Conservation (phyloP, 1,140 invertebrate genomes). For the Pantala flavescens region DNA sequence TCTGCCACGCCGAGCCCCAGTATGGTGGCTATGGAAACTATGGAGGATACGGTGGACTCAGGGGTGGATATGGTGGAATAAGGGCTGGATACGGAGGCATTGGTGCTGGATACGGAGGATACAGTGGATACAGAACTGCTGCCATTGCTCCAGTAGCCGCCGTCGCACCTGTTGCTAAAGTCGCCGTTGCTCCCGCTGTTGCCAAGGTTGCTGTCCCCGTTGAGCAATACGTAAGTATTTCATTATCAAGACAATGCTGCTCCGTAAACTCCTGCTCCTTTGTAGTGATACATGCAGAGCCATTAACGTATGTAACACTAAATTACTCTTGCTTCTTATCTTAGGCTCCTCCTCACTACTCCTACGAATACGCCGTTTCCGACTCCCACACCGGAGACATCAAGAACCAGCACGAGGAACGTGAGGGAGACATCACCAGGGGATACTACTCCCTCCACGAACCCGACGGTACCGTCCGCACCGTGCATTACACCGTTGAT, state of each 20-base stretch:
- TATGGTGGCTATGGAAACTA: too few relatives aligned
- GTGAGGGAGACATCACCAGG: neutral
- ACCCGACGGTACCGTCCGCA: constrained; percentile 34
- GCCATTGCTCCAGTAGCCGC: neutral
- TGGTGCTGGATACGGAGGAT: neutral
- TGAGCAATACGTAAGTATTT: too few relatives aligned
- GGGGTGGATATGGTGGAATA: too few relatives aligned
- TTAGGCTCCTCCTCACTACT: constrained; percentile 37
- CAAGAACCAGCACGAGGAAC: constrained; percentile 22
- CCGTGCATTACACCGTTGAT: constrained; percentile 34
- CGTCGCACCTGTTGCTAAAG: neutral
- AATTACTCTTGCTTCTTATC: neutral
- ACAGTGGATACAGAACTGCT: neutral
- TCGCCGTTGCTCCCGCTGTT: too few relatives aligned
- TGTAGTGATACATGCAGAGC: too few relatives aligned
- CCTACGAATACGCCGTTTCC: constrained; percentile 21
- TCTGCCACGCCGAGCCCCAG: too few relatives aligned
- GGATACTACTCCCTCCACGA: constrained; percentile 28
- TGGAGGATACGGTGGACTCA: neutral
- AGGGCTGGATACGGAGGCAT: neutral
- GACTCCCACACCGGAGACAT: constrained; percentile 22
- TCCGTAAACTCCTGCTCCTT: too few relatives aligned
- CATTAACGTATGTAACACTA: too few relatives aligned
- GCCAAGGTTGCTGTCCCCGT: too few relatives aligned
- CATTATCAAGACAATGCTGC: too few relatives aligned